Evolutionary conservation across 2,888 invertebrate species (phyloP), one percentile per base, ranked within the genome.

Genomic region (Chamaedrilus cognettii): DNA sequence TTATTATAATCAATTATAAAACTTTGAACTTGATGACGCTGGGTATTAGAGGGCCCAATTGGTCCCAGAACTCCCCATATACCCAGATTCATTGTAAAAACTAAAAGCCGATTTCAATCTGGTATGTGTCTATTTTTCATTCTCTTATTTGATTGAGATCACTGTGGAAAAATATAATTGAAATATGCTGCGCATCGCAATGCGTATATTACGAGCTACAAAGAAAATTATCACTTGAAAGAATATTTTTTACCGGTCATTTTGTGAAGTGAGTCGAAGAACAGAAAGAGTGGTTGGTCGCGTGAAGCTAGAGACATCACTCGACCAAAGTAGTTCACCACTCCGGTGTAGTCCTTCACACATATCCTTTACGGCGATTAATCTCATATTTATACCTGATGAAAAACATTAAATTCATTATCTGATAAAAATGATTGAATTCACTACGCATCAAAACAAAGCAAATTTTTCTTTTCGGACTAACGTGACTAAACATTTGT

Each of bases 281-380:
- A 23, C 5, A 52, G 11, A 23, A 52, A 7, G 7, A 52, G 5
- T 19, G 55, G 55, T 52, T 52, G 11, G 15, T 52, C 15, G 11
- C 23, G 15, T 52, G 55, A 23, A 52, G 55, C 11, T 52, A 11
- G 11, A 19, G 5, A 5, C 55, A 52, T 19, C 5, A 5, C 11
- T 23, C 55, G 11, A 5, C 15, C 7, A 23, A 52, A 52, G 26
- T 52, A 52, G 55, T 52, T 52, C 55, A 52, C 26, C 55, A 52
- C 15, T 19, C 55, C 55, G 26, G 11, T 52, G 42, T 42, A 42
- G 11, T 42, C 42, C 42, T 42, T 15, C n/a, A n/a, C n/a, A n/a
- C n/a, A n/a, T n/a, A n/a, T n/a, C n/a, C n/a, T n/a, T n/a, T n/a
- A n/a, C n/a, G n/a, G n/a, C n/a, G n/a, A n/a, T n/a, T n/a, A n/a